Evolutionary conservation across 2,888 invertebrate genomes (phyloP).

Genomic region (Mythimna loreyi): DNA sequence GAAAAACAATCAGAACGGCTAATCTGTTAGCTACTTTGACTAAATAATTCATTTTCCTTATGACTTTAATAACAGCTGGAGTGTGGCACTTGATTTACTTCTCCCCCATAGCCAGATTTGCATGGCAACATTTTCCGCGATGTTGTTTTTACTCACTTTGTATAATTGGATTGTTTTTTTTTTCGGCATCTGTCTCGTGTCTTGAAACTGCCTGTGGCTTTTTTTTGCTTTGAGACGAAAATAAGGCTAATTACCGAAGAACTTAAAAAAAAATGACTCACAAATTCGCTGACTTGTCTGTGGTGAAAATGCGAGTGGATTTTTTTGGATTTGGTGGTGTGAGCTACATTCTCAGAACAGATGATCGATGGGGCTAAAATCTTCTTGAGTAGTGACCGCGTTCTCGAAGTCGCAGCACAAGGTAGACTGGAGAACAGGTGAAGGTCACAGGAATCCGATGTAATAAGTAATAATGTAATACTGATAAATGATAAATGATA

Average conservation of each 20-base stretch:
- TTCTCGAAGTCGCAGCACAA: no score
- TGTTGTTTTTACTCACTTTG: slow-evolving; percentile 51
- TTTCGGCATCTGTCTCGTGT: slow-evolving; percentile 47
- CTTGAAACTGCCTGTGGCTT: slow-evolving; percentile 22
- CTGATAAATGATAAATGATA: no score
- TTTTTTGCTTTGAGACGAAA: slow-evolving; percentile 25
- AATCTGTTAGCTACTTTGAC: slow-evolving; percentile 38
- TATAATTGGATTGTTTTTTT: slow-evolving; percentile 52
- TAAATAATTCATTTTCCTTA: slow-evolving; percentile 53
- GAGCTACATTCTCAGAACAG: no score
- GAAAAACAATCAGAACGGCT: slow-evolving; percentile 43
- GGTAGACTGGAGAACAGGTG: no score
- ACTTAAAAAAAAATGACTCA: neutral
- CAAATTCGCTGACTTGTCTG: no score
- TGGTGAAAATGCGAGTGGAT: neutral
- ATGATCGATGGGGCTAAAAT: no score
- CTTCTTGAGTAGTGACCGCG: no score
- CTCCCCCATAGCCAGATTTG: slow-evolving; percentile 52
- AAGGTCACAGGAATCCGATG: no score
- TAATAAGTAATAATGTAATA: no score
- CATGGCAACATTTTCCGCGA: slow-evolving; percentile 53
- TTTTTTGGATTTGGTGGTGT: no score
- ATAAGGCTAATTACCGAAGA: slow-evolving; percentile 34
- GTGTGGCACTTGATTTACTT: slow-evolving; percentile 45
- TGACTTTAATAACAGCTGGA: slow-evolving; percentile 39